Conservation (phyloP, 2,797 vertebrate genomes). For the Hyperoplus lanceolatus region DNA sequence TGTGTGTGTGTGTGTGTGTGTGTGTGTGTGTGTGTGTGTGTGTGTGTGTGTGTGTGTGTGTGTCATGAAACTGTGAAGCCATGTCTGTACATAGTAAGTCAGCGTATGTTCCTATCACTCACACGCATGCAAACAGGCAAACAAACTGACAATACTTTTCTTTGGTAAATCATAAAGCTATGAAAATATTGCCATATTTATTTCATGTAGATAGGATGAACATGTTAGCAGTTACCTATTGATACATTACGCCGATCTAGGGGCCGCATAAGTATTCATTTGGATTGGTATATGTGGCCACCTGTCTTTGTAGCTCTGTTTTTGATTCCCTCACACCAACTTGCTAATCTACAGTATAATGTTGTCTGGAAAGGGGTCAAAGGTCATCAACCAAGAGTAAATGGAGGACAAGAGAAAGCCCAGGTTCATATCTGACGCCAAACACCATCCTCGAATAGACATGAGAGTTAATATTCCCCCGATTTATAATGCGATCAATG, state of each 20-base stretch:
- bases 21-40: too few relatives aligned
- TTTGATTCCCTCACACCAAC: not conserved
- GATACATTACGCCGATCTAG: not conserved
- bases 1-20: not conserved
- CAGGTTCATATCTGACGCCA: too few relatives aligned
- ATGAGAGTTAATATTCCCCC: too few relatives aligned
- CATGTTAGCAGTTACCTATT: not conserved
- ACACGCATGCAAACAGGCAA: not conserved
- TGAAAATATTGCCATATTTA: not conserved
- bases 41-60: not conserved
- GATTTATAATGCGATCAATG: too few relatives aligned
- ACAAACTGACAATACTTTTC: not conserved
- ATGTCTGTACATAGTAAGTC: constrained; percentile 2
- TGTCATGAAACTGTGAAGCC: not conserved
- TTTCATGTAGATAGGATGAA: not conserved
- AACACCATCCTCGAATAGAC: too few relatives aligned
- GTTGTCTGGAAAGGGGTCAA: too few relatives aligned
- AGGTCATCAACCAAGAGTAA: too few relatives aligned
- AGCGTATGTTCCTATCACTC: not conserved
- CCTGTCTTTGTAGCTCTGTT: not conserved
- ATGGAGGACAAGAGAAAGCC: too few relatives aligned
- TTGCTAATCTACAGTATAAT: too few relatives aligned
- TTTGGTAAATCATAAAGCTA: not conserved
- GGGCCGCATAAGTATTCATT: not conserved
- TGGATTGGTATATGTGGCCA: not conserved